Base-by-base conservation (phyloP, 2,113 vertebrate species). In the Macquaria australasica region DNA sequence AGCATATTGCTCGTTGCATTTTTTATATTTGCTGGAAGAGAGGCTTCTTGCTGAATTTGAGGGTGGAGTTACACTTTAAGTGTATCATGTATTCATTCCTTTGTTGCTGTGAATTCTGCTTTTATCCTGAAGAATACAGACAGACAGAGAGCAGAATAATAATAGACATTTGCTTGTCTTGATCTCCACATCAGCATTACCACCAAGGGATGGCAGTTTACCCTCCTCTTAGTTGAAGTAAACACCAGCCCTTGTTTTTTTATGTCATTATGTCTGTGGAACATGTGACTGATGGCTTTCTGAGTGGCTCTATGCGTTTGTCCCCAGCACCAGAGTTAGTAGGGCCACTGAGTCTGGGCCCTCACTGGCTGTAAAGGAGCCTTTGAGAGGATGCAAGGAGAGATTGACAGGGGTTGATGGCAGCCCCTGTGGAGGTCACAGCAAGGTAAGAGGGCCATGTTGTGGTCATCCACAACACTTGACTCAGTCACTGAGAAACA, bases 351-450 rank as follows among this genome's bases (percentile, higher is more conserved):
- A 82, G 74, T 37, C 21, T 25, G 53, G 68, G 55, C n/a, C 51
- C 67, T 90, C 51, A 79, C 76, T 87, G 77, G 76, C 71, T 77
- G 43, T 21, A 31, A 82, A 82, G 56, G 78, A 86, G 76, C 84
- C 86, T 82, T 68, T 68, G 81, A 93, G 83, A 67, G 34, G 67
- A 88, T 76, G 79, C 79, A 70, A 89, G 85, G 69, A 92, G 80
- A 92, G 89, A 94, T 87, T 88, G 90, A 92, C 81, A 41, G 39
- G 83, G 85, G 66, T 86, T 72, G 81, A 68, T 81, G 34, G 68
- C 59, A 53, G 83, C 60, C 68, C 72, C 87, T 25, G 15, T 34
- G 68, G 92, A 90, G 93, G 92, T 93, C 90, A 89, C 73, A 67
- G 86, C 85, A 88, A 93, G 94, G 92, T 93, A 86, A 86, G 28